These are phyloP conservation scores for Umimayanthus chanpuru DNA, from an alignment of 92 coral and sea anemone genomes.

Conservation along the genomic window DNA sequence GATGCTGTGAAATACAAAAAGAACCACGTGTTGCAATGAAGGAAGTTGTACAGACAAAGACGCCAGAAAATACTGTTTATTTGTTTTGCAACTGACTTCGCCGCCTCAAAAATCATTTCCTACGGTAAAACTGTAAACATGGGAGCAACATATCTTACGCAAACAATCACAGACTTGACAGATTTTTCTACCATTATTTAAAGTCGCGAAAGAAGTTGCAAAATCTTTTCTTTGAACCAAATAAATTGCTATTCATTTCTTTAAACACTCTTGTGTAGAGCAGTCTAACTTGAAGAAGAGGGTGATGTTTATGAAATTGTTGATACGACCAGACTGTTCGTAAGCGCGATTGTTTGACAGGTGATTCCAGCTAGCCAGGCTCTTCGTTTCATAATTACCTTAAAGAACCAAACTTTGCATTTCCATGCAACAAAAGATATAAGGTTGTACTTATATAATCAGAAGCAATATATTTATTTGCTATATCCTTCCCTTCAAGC, in stretches of 20 bases:
- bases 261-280: background rate
- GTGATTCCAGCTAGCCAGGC: slow-evolving; percentile 3
- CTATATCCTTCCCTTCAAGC: background rate
- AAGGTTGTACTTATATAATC: background rate
- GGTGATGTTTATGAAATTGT: background rate
- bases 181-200: background rate
- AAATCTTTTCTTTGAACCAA: slow-evolving; percentile 2
- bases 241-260: background rate
- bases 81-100: slow-evolving; percentile 29
- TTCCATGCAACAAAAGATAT: slow-evolving; percentile 10
- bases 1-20: slow-evolving; percentile 41
- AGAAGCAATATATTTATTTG: background rate
- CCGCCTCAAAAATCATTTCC: slow-evolving; percentile 44
- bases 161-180: background rate
- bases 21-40: slow-evolving; percentile 34
- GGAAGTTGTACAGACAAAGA: slow-evolving; percentile 34
- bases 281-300: background rate
- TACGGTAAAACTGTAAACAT: slow-evolving; percentile 32
- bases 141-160: background rate
- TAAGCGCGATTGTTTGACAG: slow-evolving; percentile 7
- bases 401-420: slow-evolving; percentile 27
- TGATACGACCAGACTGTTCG: background rate
- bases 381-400: slow-evolving; percentile 17
- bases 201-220: slow-evolving; percentile 1
- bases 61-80: slow-evolving; percentile 18